Percentiles rank a stretch among this genome's conserved stretches.
Conservation (phyloP, 2,113 vertebrate genomes). For the Himantopus leucocephalus region DNA sequence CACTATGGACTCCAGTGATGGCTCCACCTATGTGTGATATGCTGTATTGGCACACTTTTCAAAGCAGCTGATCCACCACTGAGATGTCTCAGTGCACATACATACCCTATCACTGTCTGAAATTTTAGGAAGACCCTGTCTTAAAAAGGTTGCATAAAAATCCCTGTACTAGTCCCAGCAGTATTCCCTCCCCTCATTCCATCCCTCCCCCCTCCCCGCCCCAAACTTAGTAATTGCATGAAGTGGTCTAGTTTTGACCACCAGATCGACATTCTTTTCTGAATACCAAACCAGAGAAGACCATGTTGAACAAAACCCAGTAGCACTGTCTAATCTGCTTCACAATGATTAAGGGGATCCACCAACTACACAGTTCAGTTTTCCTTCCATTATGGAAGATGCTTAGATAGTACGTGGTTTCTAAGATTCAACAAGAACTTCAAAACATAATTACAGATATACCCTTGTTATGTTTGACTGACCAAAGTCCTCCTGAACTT, state of each 20-base stretch:
- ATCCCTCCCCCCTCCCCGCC: not conserved
- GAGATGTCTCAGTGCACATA: not conserved
- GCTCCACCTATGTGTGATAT: not conserved
- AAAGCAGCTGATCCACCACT: not conserved
- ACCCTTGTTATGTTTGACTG: not conserved
- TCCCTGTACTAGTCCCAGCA: not conserved
- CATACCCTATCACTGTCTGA: not conserved
- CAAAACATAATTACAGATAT: not conserved
- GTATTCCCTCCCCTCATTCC: not conserved
- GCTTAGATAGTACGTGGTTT: not conserved
- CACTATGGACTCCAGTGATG: accelerated
- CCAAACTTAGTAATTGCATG: not conserved
- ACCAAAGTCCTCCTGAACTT: not conserved
- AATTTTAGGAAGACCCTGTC: not conserved
- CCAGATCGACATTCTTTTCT: not conserved
- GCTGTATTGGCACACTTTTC: not conserved
- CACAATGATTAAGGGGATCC: no score
- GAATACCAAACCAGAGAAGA: not conserved
- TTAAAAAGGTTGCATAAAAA: not conserved
- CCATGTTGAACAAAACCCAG: not conserved
- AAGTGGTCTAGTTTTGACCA: not conserved
- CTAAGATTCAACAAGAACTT: not conserved
- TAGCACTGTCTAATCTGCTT: not conserved
- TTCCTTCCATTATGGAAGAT: not conserved
- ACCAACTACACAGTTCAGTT: not conserved